These are phyloP conservation scores for Cyrtorhinus lividipennis DNA, from an alignment of 1,140 invertebrate genomes.

Conservation along the genomic window DNA sequence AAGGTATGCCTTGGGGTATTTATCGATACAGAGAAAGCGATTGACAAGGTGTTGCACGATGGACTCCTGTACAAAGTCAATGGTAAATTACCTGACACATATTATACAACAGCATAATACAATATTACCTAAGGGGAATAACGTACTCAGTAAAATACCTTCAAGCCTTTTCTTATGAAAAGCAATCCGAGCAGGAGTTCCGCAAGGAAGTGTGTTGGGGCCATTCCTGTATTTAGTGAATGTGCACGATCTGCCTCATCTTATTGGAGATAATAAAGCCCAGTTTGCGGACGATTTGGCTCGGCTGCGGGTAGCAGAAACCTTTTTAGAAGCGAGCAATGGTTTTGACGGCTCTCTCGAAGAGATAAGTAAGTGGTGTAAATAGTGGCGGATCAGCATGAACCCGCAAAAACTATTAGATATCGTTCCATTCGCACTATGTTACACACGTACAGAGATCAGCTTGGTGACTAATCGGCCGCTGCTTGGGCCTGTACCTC, in stretches of 20 bases:
- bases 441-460: constrained; percentile 21
- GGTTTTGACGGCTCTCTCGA: constrained; percentile 23
- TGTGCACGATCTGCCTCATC: constrained; percentile 27
- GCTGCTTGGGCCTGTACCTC: constrained; percentile 26
- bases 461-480: constrained; percentile 10
- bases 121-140: not conserved
- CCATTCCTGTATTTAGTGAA: constrained; percentile 26
- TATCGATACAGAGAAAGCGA: constrained; percentile 6
- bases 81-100: not conserved
- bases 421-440: constrained; percentile 25
- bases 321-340: constrained; percentile 20
- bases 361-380: constrained; percentile 23
- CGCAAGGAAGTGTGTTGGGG: constrained; percentile 27
- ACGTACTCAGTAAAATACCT: not conserved
- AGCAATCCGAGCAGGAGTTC: constrained; percentile 23
- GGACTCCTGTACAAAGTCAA: not conserved
- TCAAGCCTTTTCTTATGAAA: not conserved
- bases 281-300: constrained; percentile 28
- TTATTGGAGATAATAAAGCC: constrained; percentile 21
- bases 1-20: not conserved
- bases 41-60: not conserved
- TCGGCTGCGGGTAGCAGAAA: constrained; percentile 19
- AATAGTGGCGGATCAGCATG: constrained; percentile 26
- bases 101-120: not conserved
- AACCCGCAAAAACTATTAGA: constrained; percentile 26